Percentiles rank a stretch among this genome's conserved stretches.
phyloP scores from a whole-genome alignment of 2,888 invertebrate species.

The Caenorhabditis angaria region DNA sequence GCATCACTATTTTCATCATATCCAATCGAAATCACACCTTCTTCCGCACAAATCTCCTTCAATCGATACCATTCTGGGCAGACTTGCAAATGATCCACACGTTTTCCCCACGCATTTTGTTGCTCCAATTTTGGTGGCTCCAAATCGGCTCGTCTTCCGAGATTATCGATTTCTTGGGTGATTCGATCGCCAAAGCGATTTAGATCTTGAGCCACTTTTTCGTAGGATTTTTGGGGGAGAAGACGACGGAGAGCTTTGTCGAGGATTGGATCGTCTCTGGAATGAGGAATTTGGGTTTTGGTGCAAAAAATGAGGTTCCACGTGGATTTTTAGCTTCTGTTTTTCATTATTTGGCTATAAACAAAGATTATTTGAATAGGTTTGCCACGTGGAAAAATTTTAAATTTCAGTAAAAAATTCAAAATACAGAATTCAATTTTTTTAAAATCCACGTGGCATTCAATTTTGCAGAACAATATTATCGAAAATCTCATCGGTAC shows the following conservation, averaged over 20 bases:
- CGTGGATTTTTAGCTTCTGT: not conserved
- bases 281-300: slow-evolving; percentile 9
- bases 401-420: no score
- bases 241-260: slow-evolving; percentile 51
- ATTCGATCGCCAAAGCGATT: slow-evolving; percentile 75
- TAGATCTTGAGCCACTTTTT: slow-evolving; percentile 72
- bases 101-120: slow-evolving; percentile 76
- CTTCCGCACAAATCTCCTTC: slow-evolving; percentile 76
- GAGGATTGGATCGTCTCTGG: slow-evolving; percentile 61
- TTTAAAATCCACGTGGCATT: no score
- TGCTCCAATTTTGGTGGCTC: slow-evolving; percentile 75
- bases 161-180: slow-evolving; percentile 74
- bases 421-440: not conserved
- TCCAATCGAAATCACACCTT: slow-evolving; percentile 76
- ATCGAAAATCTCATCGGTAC: no score
- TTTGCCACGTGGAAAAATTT: no score
- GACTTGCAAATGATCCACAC: slow-evolving; percentile 75
- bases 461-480: no score
- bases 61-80: slow-evolving; percentile 76
- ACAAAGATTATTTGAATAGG: no score
- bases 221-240: slow-evolving; percentile 48
- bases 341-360: no score
- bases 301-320: not conserved
- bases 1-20: no score
- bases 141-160: slow-evolving; percentile 71